A percentile compares a stretch with the other conserved stretches of the same genome.
Conservation (phyloP, 23 tunicate genomes). For the Phallusia fumigata region DNA sequence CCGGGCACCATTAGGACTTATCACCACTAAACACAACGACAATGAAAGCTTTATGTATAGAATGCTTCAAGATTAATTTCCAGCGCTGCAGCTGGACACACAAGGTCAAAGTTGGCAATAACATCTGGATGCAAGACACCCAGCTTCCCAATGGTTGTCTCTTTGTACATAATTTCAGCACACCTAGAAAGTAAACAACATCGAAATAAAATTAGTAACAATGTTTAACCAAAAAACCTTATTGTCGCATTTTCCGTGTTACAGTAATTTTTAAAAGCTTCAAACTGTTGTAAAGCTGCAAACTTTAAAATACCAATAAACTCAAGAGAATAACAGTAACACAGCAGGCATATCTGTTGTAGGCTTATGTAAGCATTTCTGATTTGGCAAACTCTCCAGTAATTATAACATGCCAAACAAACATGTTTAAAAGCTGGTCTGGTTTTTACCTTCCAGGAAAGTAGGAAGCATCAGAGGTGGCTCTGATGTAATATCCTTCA, state of each 20-base stretch:
- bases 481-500: conserved; percentile 50
- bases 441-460: conserved; percentile 73
- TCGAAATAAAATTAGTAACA: no score
- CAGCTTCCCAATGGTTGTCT: conserved; percentile 68
- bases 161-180: conserved; percentile 68
- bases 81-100: conserved; percentile 85
- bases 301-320: neutral
- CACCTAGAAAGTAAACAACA: conserved; percentile 36
- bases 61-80: conserved; percentile 89
- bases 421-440: no score
- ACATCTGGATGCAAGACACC: conserved; percentile 98
- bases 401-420: no score
- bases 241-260: no score
- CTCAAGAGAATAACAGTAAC: no score
- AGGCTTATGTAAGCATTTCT: no score
- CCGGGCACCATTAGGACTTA: neutral
- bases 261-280: neutral
- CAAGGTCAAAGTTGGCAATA: conserved; percentile 75
- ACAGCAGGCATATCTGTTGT: no score
- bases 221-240: no score
- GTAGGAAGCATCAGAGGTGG: conserved; percentile 51
- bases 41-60: conserved; percentile 10
- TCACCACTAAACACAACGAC: conserved; percentile 3
- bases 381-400: no score
- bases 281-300: no score